Evolutionary conservation across 1,140 invertebrate genomes (phyloP), one percentile per base, ranked within the genome.

Genomic region (Bombus pascuorum): DNA sequence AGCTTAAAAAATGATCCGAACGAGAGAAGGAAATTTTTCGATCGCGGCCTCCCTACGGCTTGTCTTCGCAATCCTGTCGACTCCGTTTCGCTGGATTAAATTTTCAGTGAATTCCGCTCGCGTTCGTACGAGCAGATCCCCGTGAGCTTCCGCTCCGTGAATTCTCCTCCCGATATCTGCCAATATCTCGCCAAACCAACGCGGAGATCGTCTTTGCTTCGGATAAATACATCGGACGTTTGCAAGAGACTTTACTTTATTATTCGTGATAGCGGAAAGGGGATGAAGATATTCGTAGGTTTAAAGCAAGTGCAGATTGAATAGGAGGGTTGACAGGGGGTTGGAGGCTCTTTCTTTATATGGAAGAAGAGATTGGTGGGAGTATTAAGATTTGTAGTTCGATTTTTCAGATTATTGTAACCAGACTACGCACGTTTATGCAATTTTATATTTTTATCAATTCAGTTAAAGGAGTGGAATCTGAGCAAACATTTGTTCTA

Each of bases 1-100:
- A 90, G 86, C 81, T 86, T 88, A 84, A 90, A 90, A 90, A 90
- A 89, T 85, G 83, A 91, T 91, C 86, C 87, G 68, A 59, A 89
- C 87, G 66, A 65, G 88, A 74, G 88, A 62, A 62, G 12, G 12
- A 62, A 62, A 62, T 62, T 62, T 62, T 28, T 72, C 85, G 78
- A 74, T 81, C 84, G 70, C 34, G 57, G 39, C 79, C 74, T 70
- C n/a, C 65, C 15, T 4, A 32, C 8, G 28, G 78, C 53, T 28
- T n/a, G 34, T 74, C 77, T 53, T 39, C 76, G 75, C 83, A 44
- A 66, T 78, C 76, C 59, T 57, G 42, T 87, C 86, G 74, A 73
- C 81, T 66, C 42, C 71, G 84, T 77, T 77, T 44, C 59, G 44
- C 34, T 9, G 88, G 81, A 90, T 90, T 90, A 84, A 85, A 90